These are phyloP conservation scores for Zaprionus gabonicus DNA, from an alignment of 1,140 invertebrate species.

Conservation along the genomic window DNA sequence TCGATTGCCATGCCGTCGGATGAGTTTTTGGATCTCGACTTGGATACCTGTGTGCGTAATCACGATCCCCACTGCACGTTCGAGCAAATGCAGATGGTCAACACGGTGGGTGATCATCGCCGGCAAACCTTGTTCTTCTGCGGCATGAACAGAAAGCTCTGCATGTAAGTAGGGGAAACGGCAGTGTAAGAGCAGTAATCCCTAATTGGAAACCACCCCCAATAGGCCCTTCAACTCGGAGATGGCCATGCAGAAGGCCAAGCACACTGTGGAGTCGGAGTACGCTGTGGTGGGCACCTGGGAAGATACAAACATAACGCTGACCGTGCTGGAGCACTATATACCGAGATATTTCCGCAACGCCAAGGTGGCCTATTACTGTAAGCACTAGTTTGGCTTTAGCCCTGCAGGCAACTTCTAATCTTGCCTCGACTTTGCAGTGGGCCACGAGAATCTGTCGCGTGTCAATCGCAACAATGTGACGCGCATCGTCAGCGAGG, in stretches of 20 bases:
- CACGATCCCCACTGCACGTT: slow-evolving; percentile 93
- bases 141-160: slow-evolving; percentile 91
- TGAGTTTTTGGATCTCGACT: slow-evolving; percentile 94
- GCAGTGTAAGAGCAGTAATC: background rate
- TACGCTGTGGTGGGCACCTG: slow-evolving; percentile 95
- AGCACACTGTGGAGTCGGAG: slow-evolving; percentile 92
- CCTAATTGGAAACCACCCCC: background rate
- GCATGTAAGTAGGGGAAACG: slow-evolving; percentile 88
- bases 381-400: slow-evolving; percentile 85
- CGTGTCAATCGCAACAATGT: slow-evolving; percentile 73
- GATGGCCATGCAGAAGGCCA: slow-evolving; percentile 92
- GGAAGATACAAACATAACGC: slow-evolving; percentile 93
- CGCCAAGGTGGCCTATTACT: slow-evolving; percentile 91
- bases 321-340: slow-evolving; percentile 93
- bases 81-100: slow-evolving; percentile 90
- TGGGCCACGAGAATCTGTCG: slow-evolving; percentile 69
- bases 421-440: slow-evolving; percentile 55
- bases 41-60: slow-evolving; percentile 93
- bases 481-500: slow-evolving; percentile 69
- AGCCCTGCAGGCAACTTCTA: background rate
- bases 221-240: slow-evolving; percentile 92
- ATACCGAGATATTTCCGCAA: slow-evolving; percentile 93
- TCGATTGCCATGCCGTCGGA: slow-evolving; percentile 92
- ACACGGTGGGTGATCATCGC: slow-evolving; percentile 93
- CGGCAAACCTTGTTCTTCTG: slow-evolving; percentile 95